Evolutionary conservation across 2,888 invertebrate species (phyloP).

Genomic region (Operophtera brumata): DNA sequence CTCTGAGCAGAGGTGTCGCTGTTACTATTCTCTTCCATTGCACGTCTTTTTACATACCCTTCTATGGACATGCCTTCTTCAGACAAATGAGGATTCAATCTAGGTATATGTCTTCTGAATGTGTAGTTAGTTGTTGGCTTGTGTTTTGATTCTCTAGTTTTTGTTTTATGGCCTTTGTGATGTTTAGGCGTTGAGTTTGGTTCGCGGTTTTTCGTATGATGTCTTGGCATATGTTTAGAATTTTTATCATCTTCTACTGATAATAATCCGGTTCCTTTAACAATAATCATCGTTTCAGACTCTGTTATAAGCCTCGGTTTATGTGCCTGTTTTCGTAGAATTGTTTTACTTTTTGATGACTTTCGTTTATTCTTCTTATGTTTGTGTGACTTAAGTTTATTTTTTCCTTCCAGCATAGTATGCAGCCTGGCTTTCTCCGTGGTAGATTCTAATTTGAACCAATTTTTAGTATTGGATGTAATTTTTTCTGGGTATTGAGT

Average conservation of each 20-base stretch:
- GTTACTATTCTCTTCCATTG: neutral
- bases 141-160: conserved; percentile 1
- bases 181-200: neutral
- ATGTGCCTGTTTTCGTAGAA: neutral
- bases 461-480: conserved; percentile 6
- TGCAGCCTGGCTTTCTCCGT: conserved; percentile 6
- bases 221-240: neutral
- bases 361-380: neutral
- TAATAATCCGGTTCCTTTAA: neutral
- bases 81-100: neutral
- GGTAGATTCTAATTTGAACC: conserved; percentile 1
- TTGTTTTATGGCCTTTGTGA: neutral
- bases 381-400: conserved; percentile 2
- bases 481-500: conserved; percentile 27
- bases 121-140: neutral
- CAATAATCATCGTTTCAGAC: conserved; percentile 4
- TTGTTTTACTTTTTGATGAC: neutral
- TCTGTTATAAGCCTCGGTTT: conserved; percentile 1
- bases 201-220: neutral
- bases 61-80: conserved; percentile 24
- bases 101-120: neutral
- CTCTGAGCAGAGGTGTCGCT: neutral
- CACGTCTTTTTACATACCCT: conserved; percentile 5
- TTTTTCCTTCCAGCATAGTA: conserved; percentile 16
- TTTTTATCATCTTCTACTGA: neutral